These are phyloP conservation scores for Sebastes fasciatus DNA, from an alignment of 2,113 vertebrate species.

Conservation along the genomic window DNA sequence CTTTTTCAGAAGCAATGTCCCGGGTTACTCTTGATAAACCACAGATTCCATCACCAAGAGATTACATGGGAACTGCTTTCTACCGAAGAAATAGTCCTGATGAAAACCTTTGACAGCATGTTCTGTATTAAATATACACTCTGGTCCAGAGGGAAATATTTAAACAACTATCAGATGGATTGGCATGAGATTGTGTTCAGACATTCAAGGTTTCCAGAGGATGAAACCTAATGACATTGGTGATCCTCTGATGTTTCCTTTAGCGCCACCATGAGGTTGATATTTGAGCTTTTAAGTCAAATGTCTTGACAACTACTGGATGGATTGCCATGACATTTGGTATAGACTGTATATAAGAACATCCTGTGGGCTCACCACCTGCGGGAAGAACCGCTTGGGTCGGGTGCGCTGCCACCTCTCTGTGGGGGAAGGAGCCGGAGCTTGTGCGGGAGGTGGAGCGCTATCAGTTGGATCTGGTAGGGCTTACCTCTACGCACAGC, in stretches of 20 bases:
- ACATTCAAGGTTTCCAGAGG: not conserved
- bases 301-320: too few species aligned
- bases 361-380: too few species aligned
- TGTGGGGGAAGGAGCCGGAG: too few species aligned
- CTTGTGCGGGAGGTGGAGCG: too few species aligned
- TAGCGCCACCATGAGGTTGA: not conserved
- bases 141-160: not conserved
- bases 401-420: too few species aligned
- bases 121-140: not conserved
- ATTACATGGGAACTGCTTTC: conserved; percentile 5
- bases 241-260: not conserved
- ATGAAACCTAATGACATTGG: not conserved
- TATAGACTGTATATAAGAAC: too few species aligned
- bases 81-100: not conserved
- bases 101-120: conserved; percentile 1
- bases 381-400: too few species aligned
- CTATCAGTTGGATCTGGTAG: too few species aligned
- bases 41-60: not conserved
- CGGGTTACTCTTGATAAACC: not conserved
- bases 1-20: conserved; percentile 11
- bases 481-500: too few species aligned
- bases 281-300: not conserved
- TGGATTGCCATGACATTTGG: too few species aligned
- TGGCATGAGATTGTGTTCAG: not conserved
- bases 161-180: not conserved